Evolutionary conservation across 2,888 invertebrate species (phyloP), one percentile per base, ranked within the genome.

Genomic region (Brenthis ino): DNA sequence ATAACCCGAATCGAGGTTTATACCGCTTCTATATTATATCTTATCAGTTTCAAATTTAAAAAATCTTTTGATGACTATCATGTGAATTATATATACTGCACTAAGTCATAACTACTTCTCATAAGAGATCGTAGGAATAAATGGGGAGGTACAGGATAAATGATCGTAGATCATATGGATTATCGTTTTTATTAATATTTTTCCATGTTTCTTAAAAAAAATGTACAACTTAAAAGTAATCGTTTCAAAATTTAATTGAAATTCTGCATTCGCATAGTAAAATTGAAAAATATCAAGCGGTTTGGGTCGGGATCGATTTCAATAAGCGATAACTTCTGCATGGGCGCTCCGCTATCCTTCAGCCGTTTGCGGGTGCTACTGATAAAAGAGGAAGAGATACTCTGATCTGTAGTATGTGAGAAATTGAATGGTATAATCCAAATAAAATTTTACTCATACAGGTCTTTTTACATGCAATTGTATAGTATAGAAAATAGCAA

Each of bases 271-370:
- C 2, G 11, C 0, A 60, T 60, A 28, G 13, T 61, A 37, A 51
- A 37, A 61, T 33, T 72, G 72, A 71, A 74, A 67, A 73, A 69
- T 75, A 65, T 71, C 65, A 64, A 71, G 65, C 51, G 37, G 33
- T 51, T 65, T 69, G 68, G 76, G 75, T 76, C 73, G 74, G 76
- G 76, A 83, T 87, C 85, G 86, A 88, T 88, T 87, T 87, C 87
- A 88, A 89, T 89, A 87, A 84, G 82, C 85, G 87, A 88, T 89
- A 87, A 86, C 82, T 88, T 88, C 85, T 81, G 84, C 88, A 85
- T 84, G 85, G 83, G 77, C 74, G 73, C 37, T 43, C 75, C 76
- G 76, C 68, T 72, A 79, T 80, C 75, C 79, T 80, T 80, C 75
- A 72, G 71, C 70, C 76, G 75, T 77, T 82, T 79, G 80, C 79